Base-by-base conservation (phyloP, 35 echinoderm and acorn worm genomes). In the Chiridota heheva region DNA sequence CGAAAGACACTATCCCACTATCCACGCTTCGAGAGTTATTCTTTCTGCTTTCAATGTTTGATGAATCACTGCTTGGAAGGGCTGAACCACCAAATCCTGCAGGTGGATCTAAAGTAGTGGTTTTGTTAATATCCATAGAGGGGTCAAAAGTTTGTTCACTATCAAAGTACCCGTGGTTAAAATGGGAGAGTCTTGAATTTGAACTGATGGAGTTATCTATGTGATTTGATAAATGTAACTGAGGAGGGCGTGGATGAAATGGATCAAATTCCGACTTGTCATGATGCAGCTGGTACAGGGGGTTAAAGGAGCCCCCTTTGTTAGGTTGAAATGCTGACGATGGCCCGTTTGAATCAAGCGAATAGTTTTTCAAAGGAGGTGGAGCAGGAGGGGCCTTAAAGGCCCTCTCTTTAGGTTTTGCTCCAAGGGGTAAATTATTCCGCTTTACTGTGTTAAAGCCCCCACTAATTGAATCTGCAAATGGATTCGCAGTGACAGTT, bases 321-420 rank as follows among this genome's bases (percentile, higher is more conserved):
- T 46, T 53, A 28, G 73, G 73, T 17, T 58, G 51, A 33, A 78
- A 78, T 25, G 47, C 43, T 35, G 47, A 39, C 18, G 73, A 58
- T 6, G 53, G 22, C 48, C 49, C 1, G 27, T 36, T 33, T 2
- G 20, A 15, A 58, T 77, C 75, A n/a, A 51, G 70, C 5, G 70
- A 47, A 20, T 58, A 42, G 4, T 78, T 58, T 16, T 33, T 66
- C 24, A 58, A 37, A 10, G 44, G 24, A 12, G 73, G 28, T 24
- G 24, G 29, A 40, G 75, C 51, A 0, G 75, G 6, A 0, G 78
- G 74, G 13, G 41, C 24, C 16, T 35, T 29, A 10, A 72, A 64
- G 39, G 57, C 48, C 27, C 83, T 66, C 20, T 68, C 72, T 61
- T 93, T 88, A 1, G 90, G 90, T 79, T 93, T 93, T n/a, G 85